Percentiles rank a stretch among this genome's conserved stretches.
Conservation (phyloP, 2,113 vertebrate species). For the Perccottus glenii region DNA sequence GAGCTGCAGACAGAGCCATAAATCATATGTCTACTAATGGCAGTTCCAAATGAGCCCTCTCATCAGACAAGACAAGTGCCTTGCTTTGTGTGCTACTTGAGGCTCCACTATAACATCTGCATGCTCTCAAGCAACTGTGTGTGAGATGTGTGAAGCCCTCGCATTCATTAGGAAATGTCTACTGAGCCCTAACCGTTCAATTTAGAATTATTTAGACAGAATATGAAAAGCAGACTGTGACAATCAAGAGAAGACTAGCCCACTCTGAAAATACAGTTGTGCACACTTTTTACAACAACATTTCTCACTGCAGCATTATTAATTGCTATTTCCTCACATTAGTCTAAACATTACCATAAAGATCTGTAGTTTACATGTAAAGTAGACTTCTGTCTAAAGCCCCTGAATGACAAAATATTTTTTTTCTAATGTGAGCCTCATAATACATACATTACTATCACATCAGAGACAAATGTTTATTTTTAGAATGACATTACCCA, state of each 20-base stretch:
- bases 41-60: slow-evolving; percentile 78
- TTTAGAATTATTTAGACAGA: slow-evolving; percentile 41
- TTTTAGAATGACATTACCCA: slow-evolving; percentile 7
- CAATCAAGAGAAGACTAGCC: slow-evolving; percentile 18
- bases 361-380: too few species aligned
- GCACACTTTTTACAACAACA: background rate
- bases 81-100: slow-evolving; percentile 74
- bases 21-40: slow-evolving; percentile 76
- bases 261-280: background rate
- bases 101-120: slow-evolving; percentile 74
- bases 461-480: background rate
- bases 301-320: background rate
- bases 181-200: slow-evolving; percentile 55
- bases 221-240: slow-evolving; percentile 41
- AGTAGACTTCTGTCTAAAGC: too few species aligned
- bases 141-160: slow-evolving; percentile 48
- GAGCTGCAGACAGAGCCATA: slow-evolving; percentile 63
- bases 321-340: background rate
- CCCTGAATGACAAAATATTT: too few species aligned
- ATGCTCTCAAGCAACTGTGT: slow-evolving; percentile 58
- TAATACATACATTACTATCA: background rate
- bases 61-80: slow-evolving; percentile 81
- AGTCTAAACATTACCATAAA: background rate
- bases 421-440: background rate
- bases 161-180: slow-evolving; percentile 66